Base-by-base conservation (phyloP, 2,888 invertebrate genomes). In the Eudemis profundana region DNA sequence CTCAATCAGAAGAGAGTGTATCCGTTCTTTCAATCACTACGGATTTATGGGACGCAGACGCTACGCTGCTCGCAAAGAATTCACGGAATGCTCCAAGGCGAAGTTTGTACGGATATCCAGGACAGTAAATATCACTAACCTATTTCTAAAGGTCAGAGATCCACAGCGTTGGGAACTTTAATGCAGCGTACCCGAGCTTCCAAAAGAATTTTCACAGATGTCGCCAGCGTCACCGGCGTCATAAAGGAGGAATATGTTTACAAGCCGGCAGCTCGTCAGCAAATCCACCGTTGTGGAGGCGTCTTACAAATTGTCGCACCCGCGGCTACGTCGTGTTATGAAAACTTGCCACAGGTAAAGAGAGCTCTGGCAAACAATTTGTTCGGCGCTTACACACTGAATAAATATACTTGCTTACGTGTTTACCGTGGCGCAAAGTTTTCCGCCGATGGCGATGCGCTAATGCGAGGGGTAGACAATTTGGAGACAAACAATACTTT, bases 281-380 rank as follows among this genome's bases (percentile, higher is more conserved):
- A 83, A 84, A 89, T 85, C 86, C 78, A 77, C 76, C 74, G 79
- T 75, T 74, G 74, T 74, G 78, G 77, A 76, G 78, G 78, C 78
- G 81, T 77, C 81, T 79, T 79, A 82, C 84, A 87, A 88, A 89
- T 89, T 89, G 90, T 87, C 87, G 70, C 74, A 88, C 89, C 86
- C 72, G 81, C 78, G 87, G 89, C 86, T 76, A 81, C 79, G 78
- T 71, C 70, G 76, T 82, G 85, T 89, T 89, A 90, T 89, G 89
- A 88, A 87, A 89, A 87, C 89, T 81, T 76, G 78, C 78, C 77
- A 78, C 86, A 90, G 89, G 89, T 89, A 89, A 83, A 81, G 84
- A 78, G 83, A 77, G 74, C 83, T 78, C 78, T 79, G 74, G 86
- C 83, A 89, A 90, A 89, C 90, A 90, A 89, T 90, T 91, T 91